Conservation (phyloP, 2,797 vertebrate species). For the Aulostomus chinensis region DNA sequence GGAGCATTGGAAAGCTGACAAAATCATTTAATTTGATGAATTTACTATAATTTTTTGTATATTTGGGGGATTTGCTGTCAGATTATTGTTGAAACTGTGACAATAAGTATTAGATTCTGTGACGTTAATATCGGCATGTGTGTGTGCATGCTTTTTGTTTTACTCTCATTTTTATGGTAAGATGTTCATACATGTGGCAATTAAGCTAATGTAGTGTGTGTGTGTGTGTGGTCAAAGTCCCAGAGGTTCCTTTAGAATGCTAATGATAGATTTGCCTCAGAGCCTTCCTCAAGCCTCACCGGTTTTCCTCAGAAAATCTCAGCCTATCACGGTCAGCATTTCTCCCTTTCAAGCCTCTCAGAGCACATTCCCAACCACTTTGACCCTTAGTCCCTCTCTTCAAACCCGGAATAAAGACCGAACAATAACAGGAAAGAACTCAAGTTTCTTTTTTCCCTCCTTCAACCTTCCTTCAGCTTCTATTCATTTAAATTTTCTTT, state of each 20-base stretch:
- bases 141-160: not conserved
- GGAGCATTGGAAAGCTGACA: too few relatives aligned
- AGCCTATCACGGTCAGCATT: conserved; percentile 45
- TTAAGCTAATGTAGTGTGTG: conserved; percentile 16
- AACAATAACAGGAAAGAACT: conserved; percentile 50
- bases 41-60: too few relatives aligned
- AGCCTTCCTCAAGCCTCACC: conserved; percentile 52
- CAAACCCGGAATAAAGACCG: conserved; percentile 45
- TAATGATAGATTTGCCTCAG: conserved; percentile 69
- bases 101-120: too few relatives aligned
- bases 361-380: conserved; percentile 36
- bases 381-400: conserved; percentile 54
- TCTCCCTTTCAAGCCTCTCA: conserved; percentile 45
- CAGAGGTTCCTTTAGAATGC: conserved; percentile 53
- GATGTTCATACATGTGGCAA: conserved; percentile 15
- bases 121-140: too few relatives aligned
- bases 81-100: too few relatives aligned
- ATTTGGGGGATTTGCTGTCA: too few relatives aligned
- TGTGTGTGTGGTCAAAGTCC: conserved; percentile 9
- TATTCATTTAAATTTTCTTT: conserved; percentile 38
- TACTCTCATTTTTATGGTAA: not conserved
- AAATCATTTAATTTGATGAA: too few relatives aligned
- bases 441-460: conserved; percentile 3
- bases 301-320: conserved; percentile 47
- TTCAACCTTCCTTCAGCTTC: conserved; percentile 14